phyloP scores from a whole-genome alignment of 2,797 vertebrate species.

The Allobates femoralis region DNA sequence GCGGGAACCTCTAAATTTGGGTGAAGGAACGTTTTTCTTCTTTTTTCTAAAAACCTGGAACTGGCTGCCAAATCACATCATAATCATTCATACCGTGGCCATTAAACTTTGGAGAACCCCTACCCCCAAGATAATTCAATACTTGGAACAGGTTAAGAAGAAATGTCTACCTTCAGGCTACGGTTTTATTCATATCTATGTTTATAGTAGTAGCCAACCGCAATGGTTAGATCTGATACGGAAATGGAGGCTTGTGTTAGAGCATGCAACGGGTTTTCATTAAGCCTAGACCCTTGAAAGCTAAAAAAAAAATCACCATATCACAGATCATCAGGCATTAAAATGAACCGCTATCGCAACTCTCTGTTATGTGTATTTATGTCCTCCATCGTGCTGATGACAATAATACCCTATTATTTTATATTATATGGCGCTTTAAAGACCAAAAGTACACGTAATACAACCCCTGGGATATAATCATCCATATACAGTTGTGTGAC shows the following conservation, averaged over 20 bases:
- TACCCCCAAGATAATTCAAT: slow-evolving; percentile 6
- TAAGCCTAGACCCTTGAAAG: background rate
- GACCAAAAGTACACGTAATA: background rate
- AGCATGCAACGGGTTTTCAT: background rate
- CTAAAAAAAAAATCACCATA: background rate
- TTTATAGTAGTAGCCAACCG: slow-evolving; percentile 28
- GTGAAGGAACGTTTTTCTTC: slow-evolving; percentile 39
- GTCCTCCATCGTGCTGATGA: background rate
- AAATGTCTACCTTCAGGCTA: slow-evolving; percentile 46
- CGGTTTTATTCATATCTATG: slow-evolving; percentile 24
- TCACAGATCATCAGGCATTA: slow-evolving; percentile 4
- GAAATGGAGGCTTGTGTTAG: background rate
- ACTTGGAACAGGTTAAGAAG: slow-evolving; percentile 37
- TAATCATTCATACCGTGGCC: slow-evolving; percentile 42
- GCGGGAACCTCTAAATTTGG: slow-evolving; percentile 37
- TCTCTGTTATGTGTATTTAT: background rate
- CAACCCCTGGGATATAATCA: background rate
- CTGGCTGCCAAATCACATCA: slow-evolving; percentile 57
- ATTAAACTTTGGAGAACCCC: slow-evolving; percentile 5
- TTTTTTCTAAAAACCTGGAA: slow-evolving; percentile 16
- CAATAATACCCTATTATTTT: background rate
- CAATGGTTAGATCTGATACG: background rate
- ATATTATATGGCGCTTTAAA: background rate
- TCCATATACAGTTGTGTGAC: no score
- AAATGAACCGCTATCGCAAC: background rate